Conservation (phyloP, 2,797 vertebrate genomes). For the Odontamblyopus lacepedii region DNA sequence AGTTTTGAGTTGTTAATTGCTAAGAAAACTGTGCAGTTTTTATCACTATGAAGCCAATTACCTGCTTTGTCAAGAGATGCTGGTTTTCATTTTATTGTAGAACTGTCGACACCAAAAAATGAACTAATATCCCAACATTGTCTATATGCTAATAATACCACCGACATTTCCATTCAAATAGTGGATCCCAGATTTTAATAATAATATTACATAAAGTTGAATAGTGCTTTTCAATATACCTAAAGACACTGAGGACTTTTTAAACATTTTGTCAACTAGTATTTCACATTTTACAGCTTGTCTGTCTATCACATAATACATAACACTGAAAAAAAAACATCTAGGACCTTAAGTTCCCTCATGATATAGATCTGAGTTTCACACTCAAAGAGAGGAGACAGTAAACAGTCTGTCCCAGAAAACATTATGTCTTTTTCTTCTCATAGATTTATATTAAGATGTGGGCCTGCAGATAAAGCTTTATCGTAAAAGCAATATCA, state of each 20-base stretch:
- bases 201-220: neutral
- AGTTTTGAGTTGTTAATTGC: too few species aligned
- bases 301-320: conserved; percentile 17
- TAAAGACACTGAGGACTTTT: neutral
- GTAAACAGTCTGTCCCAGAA: conserved; percentile 38
- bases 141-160: too few species aligned
- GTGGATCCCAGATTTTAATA: too few species aligned
- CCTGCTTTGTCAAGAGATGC: too few species aligned
- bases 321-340: conserved; percentile 23
- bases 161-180: neutral
- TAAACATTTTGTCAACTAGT: neutral
- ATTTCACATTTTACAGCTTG: neutral
- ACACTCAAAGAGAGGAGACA: conserved; percentile 17
- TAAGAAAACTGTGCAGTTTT: too few species aligned
- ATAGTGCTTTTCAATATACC: neutral
- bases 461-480: neutral
- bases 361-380: conserved; percentile 23
- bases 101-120: too few species aligned
- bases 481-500: neutral
- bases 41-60: too few species aligned
- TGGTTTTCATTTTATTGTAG: too few species aligned
- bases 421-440: conserved; percentile 15
- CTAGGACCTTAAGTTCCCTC: conserved; percentile 15
- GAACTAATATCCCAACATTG: too few species aligned
- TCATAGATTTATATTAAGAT: conserved; percentile 7